phyloP scores from a whole-genome alignment of 64 coral and sea anemone genomes.

The Pocillopora verrucosa region DNA sequence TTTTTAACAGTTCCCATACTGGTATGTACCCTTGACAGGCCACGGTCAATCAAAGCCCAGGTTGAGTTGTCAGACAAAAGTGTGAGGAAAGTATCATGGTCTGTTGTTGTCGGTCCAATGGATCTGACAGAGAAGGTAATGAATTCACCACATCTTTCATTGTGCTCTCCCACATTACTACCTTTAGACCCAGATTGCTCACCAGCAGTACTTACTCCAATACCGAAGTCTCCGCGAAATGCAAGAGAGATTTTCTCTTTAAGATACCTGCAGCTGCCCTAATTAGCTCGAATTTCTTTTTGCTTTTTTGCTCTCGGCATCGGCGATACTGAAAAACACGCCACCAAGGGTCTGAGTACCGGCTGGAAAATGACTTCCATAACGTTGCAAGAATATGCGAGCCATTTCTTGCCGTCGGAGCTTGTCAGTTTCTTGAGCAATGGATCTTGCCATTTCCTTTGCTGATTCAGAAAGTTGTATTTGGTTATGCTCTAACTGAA shows the following conservation, averaged over 20 bases:
- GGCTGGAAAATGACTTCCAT: conserved; percentile 42
- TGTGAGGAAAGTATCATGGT: not conserved
- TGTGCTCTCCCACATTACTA: not conserved
- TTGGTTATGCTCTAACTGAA: conserved; percentile 4
- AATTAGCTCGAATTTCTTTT: not conserved
- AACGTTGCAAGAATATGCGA: conserved; percentile 27
- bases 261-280: not conserved
- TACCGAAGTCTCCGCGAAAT: conserved; percentile 28
- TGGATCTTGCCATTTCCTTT: not conserved
- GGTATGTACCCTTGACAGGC: not conserved
- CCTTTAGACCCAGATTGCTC: not conserved
- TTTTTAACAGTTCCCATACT: conserved; percentile 10
- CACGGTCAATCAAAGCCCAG: conserved; percentile 49
- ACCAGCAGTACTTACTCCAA: not conserved
- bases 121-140: not conserved
- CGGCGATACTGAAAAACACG: not conserved
- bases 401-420: not conserved
- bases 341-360: conserved; percentile 36
- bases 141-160: not conserved
- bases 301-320: conserved; percentile 1
- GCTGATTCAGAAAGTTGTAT: not conserved
- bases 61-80: conserved; percentile 26
- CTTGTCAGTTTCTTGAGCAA: not conserved
- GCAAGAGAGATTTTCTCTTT: conserved; percentile 2
- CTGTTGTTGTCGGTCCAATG: not conserved